phyloP scores from a whole-genome alignment of 2,113 vertebrate genomes.

The Lagenorhynchus albirostris region DNA sequence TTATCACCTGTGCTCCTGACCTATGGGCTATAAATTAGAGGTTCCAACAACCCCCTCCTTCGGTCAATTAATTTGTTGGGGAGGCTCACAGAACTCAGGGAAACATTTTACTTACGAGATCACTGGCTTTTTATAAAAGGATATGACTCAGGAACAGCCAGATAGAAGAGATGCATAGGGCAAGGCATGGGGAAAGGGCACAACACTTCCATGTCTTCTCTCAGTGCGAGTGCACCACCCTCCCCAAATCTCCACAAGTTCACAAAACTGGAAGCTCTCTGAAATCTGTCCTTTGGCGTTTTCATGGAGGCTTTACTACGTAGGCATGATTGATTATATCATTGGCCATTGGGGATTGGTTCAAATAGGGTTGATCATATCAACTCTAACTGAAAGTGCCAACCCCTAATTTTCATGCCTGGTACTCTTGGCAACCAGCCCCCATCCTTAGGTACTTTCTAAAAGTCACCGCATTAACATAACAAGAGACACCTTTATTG shows the following conservation, averaged over 20 bases:
- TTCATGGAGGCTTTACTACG: neutral
- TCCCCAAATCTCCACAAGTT: neutral
- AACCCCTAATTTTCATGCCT: neutral
- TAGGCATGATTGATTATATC: neutral
- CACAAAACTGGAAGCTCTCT: neutral
- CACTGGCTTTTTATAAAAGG: neutral
- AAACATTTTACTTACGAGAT: neutral
- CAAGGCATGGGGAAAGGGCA: neutral
- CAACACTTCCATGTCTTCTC: neutral
- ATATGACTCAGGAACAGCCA: neutral
- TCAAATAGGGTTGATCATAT: too few relatives aligned
- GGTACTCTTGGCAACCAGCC: neutral
- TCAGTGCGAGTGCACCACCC: too few relatives aligned
- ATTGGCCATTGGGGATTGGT: too few relatives aligned
- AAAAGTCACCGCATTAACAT: neutral
- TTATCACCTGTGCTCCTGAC: neutral
- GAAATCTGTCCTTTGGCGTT: neutral
- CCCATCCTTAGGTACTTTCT: neutral
- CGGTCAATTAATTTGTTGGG: neutral
- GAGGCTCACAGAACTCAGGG: neutral
- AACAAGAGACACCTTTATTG: neutral
- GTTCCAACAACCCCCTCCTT: neutral
- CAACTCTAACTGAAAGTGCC: neutral
- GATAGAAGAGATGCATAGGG: neutral
- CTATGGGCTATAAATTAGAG: neutral